Evolutionary conservation across 2,888 invertebrate genomes (phyloP), one percentile per base, ranked within the genome.

Genomic region (Drosophila emarginata): DNA sequence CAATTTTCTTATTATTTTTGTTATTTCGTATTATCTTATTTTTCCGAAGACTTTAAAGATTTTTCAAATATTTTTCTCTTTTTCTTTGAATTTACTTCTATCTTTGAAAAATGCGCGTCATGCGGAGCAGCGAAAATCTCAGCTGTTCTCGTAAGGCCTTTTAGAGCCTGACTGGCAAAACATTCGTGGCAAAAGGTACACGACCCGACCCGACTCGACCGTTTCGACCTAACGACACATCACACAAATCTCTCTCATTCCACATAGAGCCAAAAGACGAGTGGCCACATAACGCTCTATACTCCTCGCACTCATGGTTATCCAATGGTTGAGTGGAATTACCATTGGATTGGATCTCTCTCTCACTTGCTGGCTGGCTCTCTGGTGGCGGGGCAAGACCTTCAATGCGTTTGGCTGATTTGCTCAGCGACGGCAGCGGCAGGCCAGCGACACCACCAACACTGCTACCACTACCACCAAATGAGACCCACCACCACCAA

Each of bases 131-230:
- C 87, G 78, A 90, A 54, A 91, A 90, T 90, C 90, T 90, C 91
- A 90, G 89, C 91, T 91, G 91, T 91, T 89, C 89, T 91, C 92
- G 91, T 91, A 91, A 91, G 92, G 92, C 92, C 91, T 91, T 91
- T 91, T 91, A 92, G 91, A 91, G 92, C 91, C 92, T 92, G 92
- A 92, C 92, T 92, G 92, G 90, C 91, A 91, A 90, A 91, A 92
- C 91, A 91, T 91, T 92, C 91, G 91, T 92, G 92, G 92, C 92
- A 92, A 92, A 92, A 92, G 92, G 92, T 92, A 92, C 92, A 92
- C 92, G 92, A 92, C 92, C 92, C 92, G 92, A 92, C 92, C 92
- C 92, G 92, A 92, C 92, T 91, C 91, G 91, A 91, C 91, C 91
- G 91, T 90, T 90, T 90, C 92, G 92, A 92, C 92, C 92, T 91